Percentiles rank a stretch among this genome's conserved stretches.
These are phyloP conservation scores for Sesia bembeciformis DNA, from an alignment of 2,888 invertebrate species.

Conservation along the genomic window DNA sequence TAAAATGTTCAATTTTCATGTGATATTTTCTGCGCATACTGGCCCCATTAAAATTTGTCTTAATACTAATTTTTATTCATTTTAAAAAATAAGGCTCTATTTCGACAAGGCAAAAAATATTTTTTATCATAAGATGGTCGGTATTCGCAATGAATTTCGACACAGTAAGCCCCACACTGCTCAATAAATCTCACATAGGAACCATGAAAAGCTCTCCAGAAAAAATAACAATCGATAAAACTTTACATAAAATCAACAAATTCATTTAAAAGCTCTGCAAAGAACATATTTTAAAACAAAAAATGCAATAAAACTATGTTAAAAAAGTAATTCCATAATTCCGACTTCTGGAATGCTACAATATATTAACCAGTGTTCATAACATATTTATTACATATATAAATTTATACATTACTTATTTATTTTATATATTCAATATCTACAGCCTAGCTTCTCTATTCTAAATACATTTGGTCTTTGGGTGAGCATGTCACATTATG, in stretches of 20 bases:
- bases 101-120: conserved; percentile 46
- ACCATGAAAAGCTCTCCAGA: conserved; percentile 35
- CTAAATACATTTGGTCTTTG: conserved; percentile 73
- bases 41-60: conserved; percentile 54
- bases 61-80: conserved; percentile 44
- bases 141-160: conserved; percentile 18
- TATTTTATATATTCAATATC: conserved; percentile 44
- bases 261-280: conserved; percentile 29
- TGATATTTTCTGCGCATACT: conserved; percentile 29
- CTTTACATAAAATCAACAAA: conserved; percentile 46
- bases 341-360: conserved; percentile 40
- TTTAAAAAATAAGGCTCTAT: conserved; percentile 50
- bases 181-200: conserved; percentile 41
- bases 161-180: conserved; percentile 27
- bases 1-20: not conserved
- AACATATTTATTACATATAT: conserved; percentile 20
- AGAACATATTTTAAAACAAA: conserved; percentile 19
- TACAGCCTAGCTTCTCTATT: conserved; percentile 61
- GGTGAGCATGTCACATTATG: conserved; percentile 70
- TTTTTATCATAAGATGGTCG: conserved; percentile 22
- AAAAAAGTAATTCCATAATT: conserved; percentile 15
- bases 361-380: conserved; percentile 30
- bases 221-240: conserved; percentile 50
- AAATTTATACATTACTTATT: conserved; percentile 36
- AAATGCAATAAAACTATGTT: conserved; percentile 18